phyloP scores from a whole-genome alignment of 2,797 vertebrate genomes.

The Aphelocoma californica region DNA sequence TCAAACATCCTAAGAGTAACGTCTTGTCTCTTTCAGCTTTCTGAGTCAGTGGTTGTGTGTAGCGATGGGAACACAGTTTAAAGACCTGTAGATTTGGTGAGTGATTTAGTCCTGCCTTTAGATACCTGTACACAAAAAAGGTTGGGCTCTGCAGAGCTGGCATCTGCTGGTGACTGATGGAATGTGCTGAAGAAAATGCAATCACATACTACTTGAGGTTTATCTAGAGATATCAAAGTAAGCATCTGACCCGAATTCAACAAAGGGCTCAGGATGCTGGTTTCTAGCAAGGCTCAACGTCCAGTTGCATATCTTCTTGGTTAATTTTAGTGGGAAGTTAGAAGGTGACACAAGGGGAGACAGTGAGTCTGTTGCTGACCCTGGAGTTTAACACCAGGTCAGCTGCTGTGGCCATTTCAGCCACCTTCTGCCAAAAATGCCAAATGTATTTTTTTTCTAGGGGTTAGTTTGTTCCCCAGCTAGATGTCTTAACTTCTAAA shows the following conservation, averaged over 20 bases:
- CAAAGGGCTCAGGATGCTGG: neutral
- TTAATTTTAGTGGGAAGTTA: neutral
- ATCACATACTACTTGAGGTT: neutral
- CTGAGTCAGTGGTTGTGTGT: neutral
- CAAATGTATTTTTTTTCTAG: neutral
- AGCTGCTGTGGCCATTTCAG: neutral
- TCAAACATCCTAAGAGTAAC: neutral
- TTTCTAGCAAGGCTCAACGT: neutral
- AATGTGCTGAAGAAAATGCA: neutral
- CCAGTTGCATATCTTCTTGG: neutral
- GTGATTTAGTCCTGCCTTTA: neutral
- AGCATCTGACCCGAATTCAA: neutral
- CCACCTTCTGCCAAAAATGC: neutral
- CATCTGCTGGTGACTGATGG: neutral
- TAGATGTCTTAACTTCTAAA: neutral
- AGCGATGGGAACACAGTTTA: neutral
- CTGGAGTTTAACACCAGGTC: neutral
- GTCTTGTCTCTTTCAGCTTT: neutral
- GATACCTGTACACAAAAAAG: neutral
- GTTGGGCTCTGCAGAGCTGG: neutral
- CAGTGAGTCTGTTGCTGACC: neutral
- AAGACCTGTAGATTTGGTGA: neutral
- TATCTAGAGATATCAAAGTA: neutral
- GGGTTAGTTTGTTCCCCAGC: neutral
- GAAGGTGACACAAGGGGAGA: neutral